Evolutionary conservation across 1,140 invertebrate species (phyloP).

Genomic region (Neotoxoptera formosana): DNA sequence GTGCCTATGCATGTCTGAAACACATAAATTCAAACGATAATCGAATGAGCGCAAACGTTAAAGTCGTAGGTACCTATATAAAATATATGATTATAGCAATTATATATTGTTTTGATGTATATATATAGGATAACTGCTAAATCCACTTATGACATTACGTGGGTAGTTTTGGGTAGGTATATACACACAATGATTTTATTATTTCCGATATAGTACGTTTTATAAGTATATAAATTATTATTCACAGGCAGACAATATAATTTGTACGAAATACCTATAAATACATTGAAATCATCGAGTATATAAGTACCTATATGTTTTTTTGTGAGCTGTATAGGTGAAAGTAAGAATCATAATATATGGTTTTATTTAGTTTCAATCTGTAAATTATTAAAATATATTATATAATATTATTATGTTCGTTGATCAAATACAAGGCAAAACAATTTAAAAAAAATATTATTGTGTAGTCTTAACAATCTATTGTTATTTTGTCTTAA

Average conservation of each 20-base stretch:
- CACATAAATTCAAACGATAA: neutral
- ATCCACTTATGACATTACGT: neutral
- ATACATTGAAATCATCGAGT: too few relatives aligned
- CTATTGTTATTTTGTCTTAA: neutral
- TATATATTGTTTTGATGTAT: neutral
- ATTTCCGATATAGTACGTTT: too few relatives aligned
- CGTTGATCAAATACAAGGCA: neutral
- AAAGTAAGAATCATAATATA: neutral
- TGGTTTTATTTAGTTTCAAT: neutral
- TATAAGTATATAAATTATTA: too few relatives aligned
- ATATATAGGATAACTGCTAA: neutral
- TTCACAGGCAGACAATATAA: too few relatives aligned
- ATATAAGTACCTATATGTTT: too few relatives aligned
- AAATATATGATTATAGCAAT: neutral
- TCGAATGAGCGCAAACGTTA: neutral
- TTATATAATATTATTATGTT: neutral
- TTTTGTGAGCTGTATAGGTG: too few relatives aligned
- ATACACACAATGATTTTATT: too few relatives aligned
- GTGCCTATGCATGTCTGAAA: constrained; percentile 28
- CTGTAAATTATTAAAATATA: neutral
- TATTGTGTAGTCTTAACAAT: neutral
- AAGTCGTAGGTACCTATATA: too few relatives aligned
- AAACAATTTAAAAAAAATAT: neutral
- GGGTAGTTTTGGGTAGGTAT: too few relatives aligned
- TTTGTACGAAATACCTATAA: too few relatives aligned